Conservation (phyloP, 2,888 invertebrate species). For the Epinotia demarniana region DNA sequence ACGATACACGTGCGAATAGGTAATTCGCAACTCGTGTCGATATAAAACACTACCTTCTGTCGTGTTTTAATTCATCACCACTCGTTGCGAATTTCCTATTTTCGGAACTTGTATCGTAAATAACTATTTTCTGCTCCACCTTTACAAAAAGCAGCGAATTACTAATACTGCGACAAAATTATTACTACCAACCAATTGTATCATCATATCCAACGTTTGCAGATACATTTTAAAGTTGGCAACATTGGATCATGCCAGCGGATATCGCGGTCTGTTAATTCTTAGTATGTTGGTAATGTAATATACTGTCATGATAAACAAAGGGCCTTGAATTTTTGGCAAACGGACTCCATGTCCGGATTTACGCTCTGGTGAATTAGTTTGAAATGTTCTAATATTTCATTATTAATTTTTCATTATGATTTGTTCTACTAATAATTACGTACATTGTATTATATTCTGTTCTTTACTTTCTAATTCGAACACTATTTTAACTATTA, state of each 20-base stretch:
- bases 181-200: no score
- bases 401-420: not conserved
- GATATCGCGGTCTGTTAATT: constrained; percentile 56
- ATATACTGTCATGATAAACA: constrained; percentile 25
- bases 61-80: no score
- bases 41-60: no score
- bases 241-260: constrained; percentile 52
- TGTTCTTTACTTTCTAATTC: no score
- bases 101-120: no score
- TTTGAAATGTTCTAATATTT: not conserved
- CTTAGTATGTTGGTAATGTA: constrained; percentile 45
- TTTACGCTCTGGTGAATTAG: constrained; percentile 18
- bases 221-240: constrained; percentile 62
- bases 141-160: not conserved
- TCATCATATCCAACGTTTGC: constrained; percentile 14
- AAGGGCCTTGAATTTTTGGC: constrained; percentile 28
- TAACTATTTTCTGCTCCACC: no score
- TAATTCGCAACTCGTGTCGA: no score
- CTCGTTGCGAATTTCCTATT: no score
- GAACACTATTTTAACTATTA: no score
- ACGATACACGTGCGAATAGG: no score
- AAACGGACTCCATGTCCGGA: not conserved
- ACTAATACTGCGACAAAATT: not conserved
- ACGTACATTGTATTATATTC: no score
- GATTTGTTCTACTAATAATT: no score